phyloP scores from a whole-genome alignment of 2,113 vertebrate genomes.

The Gavia stellata region DNA sequence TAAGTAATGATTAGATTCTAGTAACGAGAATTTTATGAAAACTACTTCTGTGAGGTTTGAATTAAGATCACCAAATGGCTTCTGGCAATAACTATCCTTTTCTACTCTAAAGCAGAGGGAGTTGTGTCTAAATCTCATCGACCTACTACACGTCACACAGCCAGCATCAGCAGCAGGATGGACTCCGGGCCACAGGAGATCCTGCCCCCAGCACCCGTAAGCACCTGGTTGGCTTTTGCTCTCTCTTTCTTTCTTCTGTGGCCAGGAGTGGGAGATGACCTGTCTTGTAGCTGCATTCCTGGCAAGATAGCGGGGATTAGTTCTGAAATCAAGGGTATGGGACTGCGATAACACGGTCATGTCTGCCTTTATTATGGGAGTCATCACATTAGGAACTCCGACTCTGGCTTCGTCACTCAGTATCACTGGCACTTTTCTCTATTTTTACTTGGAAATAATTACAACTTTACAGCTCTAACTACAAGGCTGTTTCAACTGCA shows the following conservation, averaged over 20 bases:
- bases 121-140: neutral
- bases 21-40: neutral
- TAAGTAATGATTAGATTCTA: neutral
- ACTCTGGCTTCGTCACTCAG: neutral
- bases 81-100: neutral
- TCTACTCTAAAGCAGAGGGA: neutral
- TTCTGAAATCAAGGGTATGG: neutral
- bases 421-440: neutral
- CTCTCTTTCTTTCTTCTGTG: neutral
- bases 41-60: neutral
- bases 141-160: neutral
- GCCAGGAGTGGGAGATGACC: neutral
- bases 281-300: neutral
- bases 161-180: rapidly evolving
- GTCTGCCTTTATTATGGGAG: neutral
- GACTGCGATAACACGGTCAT: rapidly evolving
- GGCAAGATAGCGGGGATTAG: neutral
- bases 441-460: neutral
- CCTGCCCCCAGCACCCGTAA: rapidly evolving
- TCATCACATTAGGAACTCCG: neutral
- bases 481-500: neutral
- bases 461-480: neutral
- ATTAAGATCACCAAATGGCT: neutral
- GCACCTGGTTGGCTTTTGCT: neutral
- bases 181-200: rapidly evolving